phyloP scores from a whole-genome alignment of 2,797 vertebrate species.

The Monodelphis domestica region DNA sequence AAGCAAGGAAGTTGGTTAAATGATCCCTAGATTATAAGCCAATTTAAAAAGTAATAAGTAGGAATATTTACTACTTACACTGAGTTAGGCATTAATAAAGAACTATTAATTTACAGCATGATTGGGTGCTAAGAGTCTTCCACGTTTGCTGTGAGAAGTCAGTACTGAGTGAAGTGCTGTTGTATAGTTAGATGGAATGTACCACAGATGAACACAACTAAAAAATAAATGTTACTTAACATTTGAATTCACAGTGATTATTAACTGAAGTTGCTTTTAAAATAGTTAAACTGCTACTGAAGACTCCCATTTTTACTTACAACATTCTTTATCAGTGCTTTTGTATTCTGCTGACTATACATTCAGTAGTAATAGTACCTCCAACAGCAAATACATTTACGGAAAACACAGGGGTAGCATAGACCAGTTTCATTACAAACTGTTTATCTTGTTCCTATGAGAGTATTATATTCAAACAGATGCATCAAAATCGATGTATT shows the following conservation, averaged over 20 bases:
- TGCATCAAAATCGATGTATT: conserved; percentile 5
- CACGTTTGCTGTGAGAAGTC: conserved; percentile 30
- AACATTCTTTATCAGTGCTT: conserved; percentile 61
- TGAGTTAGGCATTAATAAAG: not conserved
- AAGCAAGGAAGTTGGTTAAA: conserved; percentile 26
- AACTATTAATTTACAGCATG: conserved; percentile 51
- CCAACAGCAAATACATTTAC: conserved; percentile 70
- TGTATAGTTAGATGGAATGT: conserved; percentile 64
- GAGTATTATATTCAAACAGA: conserved; percentile 31
- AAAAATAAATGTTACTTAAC: conserved; percentile 70
- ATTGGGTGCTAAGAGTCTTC: not conserved
- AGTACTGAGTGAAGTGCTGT: conserved; percentile 65
- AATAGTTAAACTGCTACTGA: conserved; percentile 63
- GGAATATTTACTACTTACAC: not conserved
- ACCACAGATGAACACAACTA: conserved; percentile 72
- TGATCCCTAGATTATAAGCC: conserved; percentile 37
- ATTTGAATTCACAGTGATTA: conserved; percentile 81
- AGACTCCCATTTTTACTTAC: conserved; percentile 57
- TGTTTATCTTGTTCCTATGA: conserved; percentile 39
- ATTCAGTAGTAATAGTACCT: conserved; percentile 82
- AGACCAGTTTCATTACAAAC: conserved; percentile 43
- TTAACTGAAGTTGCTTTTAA: conserved; percentile 74
- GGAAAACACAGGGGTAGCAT: conserved; percentile 1
- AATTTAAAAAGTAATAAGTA: not conserved
- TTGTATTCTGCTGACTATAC: conserved; percentile 66